These are phyloP conservation scores for Frankliniella fusca DNA, from an alignment of 2,888 invertebrate genomes.

Conservation along the genomic window DNA sequence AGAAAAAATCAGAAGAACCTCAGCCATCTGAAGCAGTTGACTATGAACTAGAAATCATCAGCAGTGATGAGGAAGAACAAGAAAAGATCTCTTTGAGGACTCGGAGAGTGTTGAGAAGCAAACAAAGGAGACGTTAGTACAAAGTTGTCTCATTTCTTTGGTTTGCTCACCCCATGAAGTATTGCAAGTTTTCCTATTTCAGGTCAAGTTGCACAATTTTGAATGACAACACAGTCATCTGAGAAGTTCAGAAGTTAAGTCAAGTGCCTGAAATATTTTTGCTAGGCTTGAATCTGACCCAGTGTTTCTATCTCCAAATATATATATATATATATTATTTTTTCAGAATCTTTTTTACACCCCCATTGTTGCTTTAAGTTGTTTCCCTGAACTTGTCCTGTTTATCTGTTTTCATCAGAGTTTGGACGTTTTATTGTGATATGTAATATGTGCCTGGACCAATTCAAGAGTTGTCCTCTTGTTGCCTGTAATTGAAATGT, in stretches of 20 bases:
- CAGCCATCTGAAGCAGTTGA: neutral
- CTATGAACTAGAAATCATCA: conserved; percentile 9
- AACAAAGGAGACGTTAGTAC: conserved; percentile 29
- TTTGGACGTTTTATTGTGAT: no score
- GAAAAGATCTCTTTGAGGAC: conserved; percentile 33
- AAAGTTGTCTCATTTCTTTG: neutral
- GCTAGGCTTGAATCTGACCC: neutral
- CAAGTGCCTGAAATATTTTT: no score
- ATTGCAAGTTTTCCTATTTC: conserved; percentile 31
- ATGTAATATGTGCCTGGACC: no score
- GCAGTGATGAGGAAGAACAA: conserved; percentile 28
- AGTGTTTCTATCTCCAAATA: neutral
- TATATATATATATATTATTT: neutral
- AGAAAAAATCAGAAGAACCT: neutral
- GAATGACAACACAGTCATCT: conserved; percentile 35
- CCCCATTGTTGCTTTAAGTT: no score
- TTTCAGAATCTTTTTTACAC: neutral
- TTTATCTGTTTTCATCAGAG: no score
- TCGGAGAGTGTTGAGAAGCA: conserved; percentile 30
- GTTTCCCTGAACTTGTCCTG: no score
- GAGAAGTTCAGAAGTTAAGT: no score
- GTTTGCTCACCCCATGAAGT: conserved; percentile 27
- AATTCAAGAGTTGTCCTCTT: no score
- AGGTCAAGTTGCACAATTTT: conserved; percentile 42
- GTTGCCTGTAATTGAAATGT: no score